Percentiles rank a stretch among this genome's conserved stretches.
phyloP scores from a whole-genome alignment of 2,888 invertebrate species.

The Pollenia labialis region DNA sequence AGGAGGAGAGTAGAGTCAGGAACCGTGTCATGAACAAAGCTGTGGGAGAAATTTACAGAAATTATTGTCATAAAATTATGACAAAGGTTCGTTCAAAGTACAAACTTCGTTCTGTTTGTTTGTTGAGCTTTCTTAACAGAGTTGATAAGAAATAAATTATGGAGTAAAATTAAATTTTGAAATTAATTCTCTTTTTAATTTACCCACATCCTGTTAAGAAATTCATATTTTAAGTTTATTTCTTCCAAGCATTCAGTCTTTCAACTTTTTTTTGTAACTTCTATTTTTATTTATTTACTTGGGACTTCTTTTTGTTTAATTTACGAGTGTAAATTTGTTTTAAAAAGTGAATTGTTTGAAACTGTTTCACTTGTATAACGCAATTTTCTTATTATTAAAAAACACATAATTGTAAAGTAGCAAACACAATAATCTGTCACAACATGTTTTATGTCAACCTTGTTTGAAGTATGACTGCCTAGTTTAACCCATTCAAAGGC shows the following conservation, averaged over 20 bases:
- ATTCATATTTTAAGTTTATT: not conserved
- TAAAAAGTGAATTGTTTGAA: not conserved
- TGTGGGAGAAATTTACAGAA: constrained; percentile 62
- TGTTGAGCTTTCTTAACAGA: constrained; percentile 10
- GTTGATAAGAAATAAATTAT: not conserved
- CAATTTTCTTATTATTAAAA: constrained; percentile 37
- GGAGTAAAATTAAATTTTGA: not conserved
- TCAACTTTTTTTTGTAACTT: not conserved
- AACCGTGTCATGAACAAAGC: constrained; percentile 29
- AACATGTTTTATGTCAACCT: constrained; percentile 41
- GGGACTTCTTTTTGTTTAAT: constrained; percentile 1
- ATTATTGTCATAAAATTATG: constrained; percentile 49
- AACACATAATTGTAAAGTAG: not conserved
- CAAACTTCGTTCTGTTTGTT: not conserved
- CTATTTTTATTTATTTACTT: not conserved
- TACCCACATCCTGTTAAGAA: too few relatives aligned
- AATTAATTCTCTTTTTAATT: not conserved
- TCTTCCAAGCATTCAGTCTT: not conserved
- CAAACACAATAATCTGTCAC: constrained; percentile 56
- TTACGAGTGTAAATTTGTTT: not conserved
- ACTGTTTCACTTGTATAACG: constrained; percentile 2
- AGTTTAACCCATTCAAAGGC: constrained; percentile 38
- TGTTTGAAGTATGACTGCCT: constrained; percentile 37
- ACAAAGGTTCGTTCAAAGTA: not conserved
- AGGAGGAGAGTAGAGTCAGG: not conserved